phyloP scores from a whole-genome alignment of 2,888 invertebrate genomes.

The Craniophora ligustri region DNA sequence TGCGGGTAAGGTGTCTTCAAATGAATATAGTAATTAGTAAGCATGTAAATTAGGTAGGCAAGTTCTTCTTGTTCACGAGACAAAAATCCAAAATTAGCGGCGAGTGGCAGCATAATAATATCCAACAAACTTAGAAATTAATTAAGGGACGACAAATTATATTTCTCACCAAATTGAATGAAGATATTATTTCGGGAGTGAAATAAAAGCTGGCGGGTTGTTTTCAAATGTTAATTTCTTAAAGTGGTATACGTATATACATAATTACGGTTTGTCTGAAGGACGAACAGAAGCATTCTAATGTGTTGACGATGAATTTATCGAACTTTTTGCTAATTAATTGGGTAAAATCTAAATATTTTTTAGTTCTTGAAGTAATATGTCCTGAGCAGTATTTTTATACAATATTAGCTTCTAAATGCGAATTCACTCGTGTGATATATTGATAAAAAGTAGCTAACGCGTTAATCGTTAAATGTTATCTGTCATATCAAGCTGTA shows the following conservation, averaged over 20 bases:
- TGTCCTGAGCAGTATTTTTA: no score
- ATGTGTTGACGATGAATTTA: not conserved
- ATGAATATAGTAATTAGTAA: slow-evolving; percentile 40
- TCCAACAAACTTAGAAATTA: slow-evolving; percentile 72
- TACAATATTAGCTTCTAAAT: no score
- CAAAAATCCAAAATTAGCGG: slow-evolving; percentile 64
- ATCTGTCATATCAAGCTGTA: no score
- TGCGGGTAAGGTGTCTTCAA: slow-evolving; percentile 11
- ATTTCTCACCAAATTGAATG: slow-evolving; percentile 68
- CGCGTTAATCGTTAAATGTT: no score
- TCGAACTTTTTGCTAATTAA: no score
- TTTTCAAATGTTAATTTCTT: slow-evolving; percentile 69
- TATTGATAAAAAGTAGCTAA: no score
- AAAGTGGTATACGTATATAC: slow-evolving; percentile 49
- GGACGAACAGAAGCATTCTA: not conserved
- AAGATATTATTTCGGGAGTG: slow-evolving; percentile 67
- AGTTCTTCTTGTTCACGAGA: slow-evolving; percentile 42
- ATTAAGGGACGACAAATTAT: slow-evolving; percentile 74
- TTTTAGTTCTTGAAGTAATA: no score
- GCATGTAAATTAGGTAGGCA: slow-evolving; percentile 41
- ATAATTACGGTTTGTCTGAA: slow-evolving; percentile 21
- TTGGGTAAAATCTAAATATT: no score
- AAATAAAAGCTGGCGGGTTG: slow-evolving; percentile 64
- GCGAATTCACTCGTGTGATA: no score
- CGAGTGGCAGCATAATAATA: slow-evolving; percentile 60